Base-by-base conservation (phyloP, 2,113 vertebrate genomes). In the Centropus bengalensis region DNA sequence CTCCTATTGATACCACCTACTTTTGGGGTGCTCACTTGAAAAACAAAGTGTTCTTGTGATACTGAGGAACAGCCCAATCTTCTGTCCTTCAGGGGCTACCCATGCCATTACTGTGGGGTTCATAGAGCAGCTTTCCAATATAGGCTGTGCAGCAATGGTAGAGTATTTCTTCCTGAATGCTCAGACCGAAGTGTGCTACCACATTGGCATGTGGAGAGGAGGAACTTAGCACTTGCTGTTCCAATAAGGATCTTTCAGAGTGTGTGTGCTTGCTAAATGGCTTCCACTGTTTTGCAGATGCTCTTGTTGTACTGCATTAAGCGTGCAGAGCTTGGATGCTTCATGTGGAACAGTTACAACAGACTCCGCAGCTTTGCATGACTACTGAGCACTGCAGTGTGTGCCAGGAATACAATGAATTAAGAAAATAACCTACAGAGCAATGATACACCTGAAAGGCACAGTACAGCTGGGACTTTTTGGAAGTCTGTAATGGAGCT, bases 341-440 rank as follows among this genome's bases (percentile, higher is more conserved):
- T 47, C 15, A 4, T 12, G 12, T 2, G 1, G 14, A 69, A 21
- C 33, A 51, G n/a, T 55, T 64, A 21, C 2, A 1, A 21, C 4
- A 18, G 51, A 21, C 21, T 69, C 14, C 44, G 44, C 40, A 62
- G 17, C 28, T 62, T 60, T 49, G 45, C 28, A 4, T 12, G n/a
- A 21, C 27, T 42, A 24, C 36, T 73, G 36, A 77, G 36, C 18
- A 12, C 32, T 15, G 38, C 9, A 12, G 62, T 47, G 42, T n/a
- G 23, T 84, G 36, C 9, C 66, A 59, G 44, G 10, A 78, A 18
- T 36, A 82, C 59, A 32, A 45, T n/a, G 21, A 64, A 17, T 47
- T 52, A 42, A 74, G 38, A 69, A 44, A 79, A 74, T 59, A 38
- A 4, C 30, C 14, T 38, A 19, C 5, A 36, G 32, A 56, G 21